phyloP scores from a whole-genome alignment of 2,888 invertebrate species.

The Synergus japonicus region DNA sequence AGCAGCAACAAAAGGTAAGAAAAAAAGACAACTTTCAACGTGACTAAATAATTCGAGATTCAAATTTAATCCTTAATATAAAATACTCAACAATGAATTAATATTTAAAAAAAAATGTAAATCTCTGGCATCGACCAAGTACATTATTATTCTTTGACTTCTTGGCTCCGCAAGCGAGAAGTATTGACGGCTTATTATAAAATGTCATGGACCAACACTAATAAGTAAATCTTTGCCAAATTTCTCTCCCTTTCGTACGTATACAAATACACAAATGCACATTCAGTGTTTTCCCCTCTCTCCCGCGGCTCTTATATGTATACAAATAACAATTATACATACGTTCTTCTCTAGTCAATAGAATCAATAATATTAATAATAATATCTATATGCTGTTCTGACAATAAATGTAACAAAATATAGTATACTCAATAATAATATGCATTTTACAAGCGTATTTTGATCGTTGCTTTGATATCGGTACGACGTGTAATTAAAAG shows the following conservation, averaged over 20 bases:
- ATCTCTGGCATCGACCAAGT: constrained; percentile 38
- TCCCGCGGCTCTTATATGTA: constrained; percentile 59
- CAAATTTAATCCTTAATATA: constrained; percentile 3
- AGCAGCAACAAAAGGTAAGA: background rate
- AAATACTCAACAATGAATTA: constrained; percentile 29
- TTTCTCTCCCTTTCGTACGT: constrained; percentile 48
- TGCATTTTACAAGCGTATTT: constrained; percentile 78
- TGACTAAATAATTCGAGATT: constrained; percentile 7
- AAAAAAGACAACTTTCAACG: background rate
- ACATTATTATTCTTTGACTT: constrained; percentile 37
- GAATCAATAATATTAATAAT: constrained; percentile 71
- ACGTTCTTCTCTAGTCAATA: constrained; percentile 68
- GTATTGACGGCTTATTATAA: constrained; percentile 41
- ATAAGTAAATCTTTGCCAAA: constrained; percentile 57
- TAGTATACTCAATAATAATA: constrained; percentile 72
- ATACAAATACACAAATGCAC: constrained; percentile 45
- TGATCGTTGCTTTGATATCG: constrained; percentile 77
- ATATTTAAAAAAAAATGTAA: constrained; percentile 22
- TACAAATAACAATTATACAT: constrained; percentile 74
- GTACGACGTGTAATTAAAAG: constrained; percentile 60
- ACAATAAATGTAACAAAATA: constrained; percentile 75
- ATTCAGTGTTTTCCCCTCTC: constrained; percentile 45
- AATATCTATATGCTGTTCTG: constrained; percentile 48
- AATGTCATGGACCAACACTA: constrained; percentile 73
- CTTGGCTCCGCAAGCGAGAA: constrained; percentile 22